Conservation (phyloP, 92 coral and sea anemone genomes). For the Hydrozoanthus gracilis region DNA sequence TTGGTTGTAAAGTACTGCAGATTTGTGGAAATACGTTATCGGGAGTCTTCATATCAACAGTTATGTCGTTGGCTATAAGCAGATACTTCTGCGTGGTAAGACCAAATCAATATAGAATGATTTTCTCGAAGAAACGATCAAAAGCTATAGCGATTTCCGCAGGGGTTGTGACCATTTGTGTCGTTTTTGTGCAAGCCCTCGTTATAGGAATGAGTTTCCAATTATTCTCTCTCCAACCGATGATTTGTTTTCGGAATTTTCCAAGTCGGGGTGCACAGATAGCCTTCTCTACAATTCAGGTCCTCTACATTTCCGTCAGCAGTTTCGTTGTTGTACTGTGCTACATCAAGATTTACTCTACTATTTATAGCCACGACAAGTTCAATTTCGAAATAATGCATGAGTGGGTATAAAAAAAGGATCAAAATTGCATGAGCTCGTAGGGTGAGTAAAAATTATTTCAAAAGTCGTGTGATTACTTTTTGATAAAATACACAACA, state of each 20-base stretch:
- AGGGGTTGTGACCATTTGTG: background rate
- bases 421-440: too few species aligned
- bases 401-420: too few species aligned
- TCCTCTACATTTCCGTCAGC: background rate
- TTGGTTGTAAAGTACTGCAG: slow-evolving; percentile 4
- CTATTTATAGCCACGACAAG: background rate
- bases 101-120: background rate
- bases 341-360: background rate
- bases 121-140: background rate
- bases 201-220: slow-evolving; percentile 1
- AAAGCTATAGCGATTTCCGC: background rate
- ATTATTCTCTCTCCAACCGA: background rate
- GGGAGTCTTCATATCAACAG: background rate
- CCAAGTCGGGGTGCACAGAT: background rate
- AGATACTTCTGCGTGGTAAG: slow-evolving; percentile 1
- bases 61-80: background rate
- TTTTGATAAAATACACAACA: too few species aligned
- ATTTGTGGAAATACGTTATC: background rate
- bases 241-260: background rate
- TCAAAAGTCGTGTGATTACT: too few species aligned
- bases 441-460: too few species aligned
- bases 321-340: background rate
- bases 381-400: too few species aligned
- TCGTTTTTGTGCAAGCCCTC: background rate
- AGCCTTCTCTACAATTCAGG: slow-evolving; percentile 1